These are phyloP conservation scores for Osmerus mordax DNA, from an alignment of 2,113 vertebrate species.

Conservation along the genomic window DNA sequence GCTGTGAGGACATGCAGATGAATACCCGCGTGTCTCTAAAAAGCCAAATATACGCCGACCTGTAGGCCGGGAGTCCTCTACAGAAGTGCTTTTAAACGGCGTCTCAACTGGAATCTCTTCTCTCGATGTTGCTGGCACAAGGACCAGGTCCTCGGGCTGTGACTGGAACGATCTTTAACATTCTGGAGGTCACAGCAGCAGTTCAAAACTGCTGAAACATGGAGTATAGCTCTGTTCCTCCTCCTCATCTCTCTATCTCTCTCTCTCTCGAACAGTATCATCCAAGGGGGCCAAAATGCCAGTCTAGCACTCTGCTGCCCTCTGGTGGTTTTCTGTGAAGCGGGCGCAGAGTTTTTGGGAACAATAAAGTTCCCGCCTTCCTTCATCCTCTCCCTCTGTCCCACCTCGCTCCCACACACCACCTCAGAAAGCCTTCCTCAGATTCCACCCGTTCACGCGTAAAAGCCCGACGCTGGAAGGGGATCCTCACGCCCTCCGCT, in stretches of 20 bases:
- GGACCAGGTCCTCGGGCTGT: background rate
- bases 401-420: too few species aligned
- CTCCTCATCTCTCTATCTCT: background rate
- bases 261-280: slow-evolving; percentile 1
- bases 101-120: background rate
- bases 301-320: too few species aligned
- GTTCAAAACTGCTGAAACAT: background rate
- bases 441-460: too few species aligned
- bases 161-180: background rate
- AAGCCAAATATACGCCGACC: background rate
- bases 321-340: too few species aligned
- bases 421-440: too few species aligned
- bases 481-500: background rate
- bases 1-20: slow-evolving; percentile 10
- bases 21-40: background rate
- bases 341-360: too few species aligned
- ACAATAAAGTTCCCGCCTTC: too few species aligned
- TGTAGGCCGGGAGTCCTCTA: too few species aligned
- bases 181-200: background rate
- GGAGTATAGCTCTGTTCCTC: background rate
- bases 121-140: background rate
- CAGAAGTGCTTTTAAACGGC: background rate
- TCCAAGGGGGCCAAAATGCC: background rate
- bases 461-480: background rate
- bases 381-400: background rate